A percentile compares a stretch with the other conserved stretches of the same genome.
These are phyloP conservation scores for Geococcyx californianus DNA, from an alignment of 2,113 vertebrate genomes.

Conservation along the genomic window DNA sequence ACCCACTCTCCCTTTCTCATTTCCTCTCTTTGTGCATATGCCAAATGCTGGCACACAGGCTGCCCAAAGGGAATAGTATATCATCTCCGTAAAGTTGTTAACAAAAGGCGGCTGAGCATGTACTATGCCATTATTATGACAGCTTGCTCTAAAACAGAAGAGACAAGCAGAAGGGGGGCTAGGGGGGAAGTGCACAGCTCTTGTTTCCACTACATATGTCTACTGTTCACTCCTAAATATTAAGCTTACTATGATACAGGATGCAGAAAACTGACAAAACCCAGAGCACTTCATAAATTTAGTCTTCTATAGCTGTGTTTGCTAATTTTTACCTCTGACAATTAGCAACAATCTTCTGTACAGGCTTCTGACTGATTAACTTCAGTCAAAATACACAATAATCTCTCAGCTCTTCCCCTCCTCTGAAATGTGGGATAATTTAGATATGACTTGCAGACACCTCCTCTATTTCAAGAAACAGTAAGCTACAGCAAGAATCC, in stretches of 20 bases:
- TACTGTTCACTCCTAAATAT: neutral
- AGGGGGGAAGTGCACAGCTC: neutral
- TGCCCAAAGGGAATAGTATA: constrained; percentile 67
- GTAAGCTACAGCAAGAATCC: neutral
- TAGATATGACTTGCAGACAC: neutral
- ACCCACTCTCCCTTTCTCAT: constrained; percentile 14
- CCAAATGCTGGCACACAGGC: constrained; percentile 51
- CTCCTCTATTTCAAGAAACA: neutral
- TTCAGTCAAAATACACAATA: neutral
- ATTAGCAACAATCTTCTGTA: neutral
- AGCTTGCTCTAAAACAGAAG: constrained; percentile 65
- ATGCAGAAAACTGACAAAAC: neutral
- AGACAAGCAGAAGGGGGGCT: constrained; percentile 27
- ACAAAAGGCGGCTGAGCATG: constrained; percentile 73
- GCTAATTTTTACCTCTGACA: neutral
- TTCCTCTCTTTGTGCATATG: constrained; percentile 37
- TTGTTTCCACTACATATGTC: neutral
- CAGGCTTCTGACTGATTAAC: neutral
- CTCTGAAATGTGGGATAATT: neutral
- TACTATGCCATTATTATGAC: constrained; percentile 73
- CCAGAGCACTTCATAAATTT: neutral
- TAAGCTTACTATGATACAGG: neutral
- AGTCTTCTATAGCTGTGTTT: neutral
- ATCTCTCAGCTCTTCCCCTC: neutral
- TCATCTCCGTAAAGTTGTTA: constrained; percentile 72